phyloP scores from a whole-genome alignment of 1,140 invertebrate genomes.

The Drosophila neocordata region DNA sequence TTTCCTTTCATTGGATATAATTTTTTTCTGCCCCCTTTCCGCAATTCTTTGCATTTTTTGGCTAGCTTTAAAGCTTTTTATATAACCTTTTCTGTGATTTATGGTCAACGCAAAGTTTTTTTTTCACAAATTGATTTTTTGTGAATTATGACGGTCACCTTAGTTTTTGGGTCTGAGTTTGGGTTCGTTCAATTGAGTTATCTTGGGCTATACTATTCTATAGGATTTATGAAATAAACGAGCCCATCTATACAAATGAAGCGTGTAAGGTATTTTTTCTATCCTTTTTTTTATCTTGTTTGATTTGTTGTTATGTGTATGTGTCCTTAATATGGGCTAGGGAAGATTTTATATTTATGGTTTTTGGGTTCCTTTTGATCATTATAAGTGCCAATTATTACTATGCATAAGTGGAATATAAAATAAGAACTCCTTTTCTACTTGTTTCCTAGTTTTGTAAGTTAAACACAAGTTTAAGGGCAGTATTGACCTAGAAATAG shows the following conservation, averaged over 20 bases:
- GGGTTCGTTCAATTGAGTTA: neutral
- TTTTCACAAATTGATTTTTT: conserved; percentile 18
- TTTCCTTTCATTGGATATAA: neutral
- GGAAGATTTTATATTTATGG: neutral
- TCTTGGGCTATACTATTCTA: neutral
- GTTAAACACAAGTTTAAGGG: too few species aligned
- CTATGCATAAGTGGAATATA: too few species aligned
- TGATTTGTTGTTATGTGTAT: neutral
- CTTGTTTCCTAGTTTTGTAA: neutral
- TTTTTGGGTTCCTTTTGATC: neutral
- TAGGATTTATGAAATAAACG: neutral
- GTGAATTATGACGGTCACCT: conserved; percentile 38
- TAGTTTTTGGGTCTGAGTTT: conserved; percentile 21
- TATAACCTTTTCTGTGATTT: conserved; percentile 30
- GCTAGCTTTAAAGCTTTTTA: conserved; percentile 16
- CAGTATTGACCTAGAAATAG: too few species aligned
- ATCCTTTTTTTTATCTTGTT: neutral
- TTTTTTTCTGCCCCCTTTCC: neutral
- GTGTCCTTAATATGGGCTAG: neutral
- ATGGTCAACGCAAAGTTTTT: neutral
- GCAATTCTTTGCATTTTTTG: conserved; percentile 15
- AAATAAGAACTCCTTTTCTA: neutral
- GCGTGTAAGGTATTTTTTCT: neutral
- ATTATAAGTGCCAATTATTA: neutral
- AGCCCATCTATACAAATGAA: neutral